Evolutionary conservation across 2,888 invertebrate genomes (phyloP).

Genomic region (Copidosoma aretas): DNA sequence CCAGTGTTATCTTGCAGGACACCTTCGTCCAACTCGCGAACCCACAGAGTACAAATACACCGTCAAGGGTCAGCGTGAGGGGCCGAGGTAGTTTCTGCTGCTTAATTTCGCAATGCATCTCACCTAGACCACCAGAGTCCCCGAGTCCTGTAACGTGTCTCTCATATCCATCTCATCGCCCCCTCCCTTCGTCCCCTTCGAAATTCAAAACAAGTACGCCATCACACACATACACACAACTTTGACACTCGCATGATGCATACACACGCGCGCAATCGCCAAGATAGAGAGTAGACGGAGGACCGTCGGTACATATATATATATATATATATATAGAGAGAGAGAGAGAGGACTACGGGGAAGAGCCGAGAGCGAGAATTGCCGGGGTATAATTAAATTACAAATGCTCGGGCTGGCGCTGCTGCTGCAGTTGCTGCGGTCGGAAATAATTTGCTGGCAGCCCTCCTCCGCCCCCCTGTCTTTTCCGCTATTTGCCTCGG

Average conservation of each 20-base stretch:
- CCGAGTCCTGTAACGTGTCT: neutral
- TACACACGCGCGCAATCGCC: no score
- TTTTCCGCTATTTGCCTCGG: neutral
- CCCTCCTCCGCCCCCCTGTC: conserved; percentile 19
- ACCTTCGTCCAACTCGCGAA: no score
- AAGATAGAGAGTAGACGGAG: neutral
- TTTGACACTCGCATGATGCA: no score
- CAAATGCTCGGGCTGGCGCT: conserved; percentile 53
- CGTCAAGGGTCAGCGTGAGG: no score
- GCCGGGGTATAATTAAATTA: conserved; percentile 56
- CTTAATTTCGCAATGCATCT: neutral
- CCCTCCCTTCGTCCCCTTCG: no score
- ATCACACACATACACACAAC: no score
- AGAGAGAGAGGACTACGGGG: conserved; percentile 15
- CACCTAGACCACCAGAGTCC: neutral
- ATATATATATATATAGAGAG: neutral
- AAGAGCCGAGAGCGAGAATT: conserved; percentile 47
- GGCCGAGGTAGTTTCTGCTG: neutral
- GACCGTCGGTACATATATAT: neutral
- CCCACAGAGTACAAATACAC: no score
- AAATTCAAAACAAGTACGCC: no score
- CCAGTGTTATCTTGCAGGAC: no score
- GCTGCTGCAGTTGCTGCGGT: conserved; percentile 48
- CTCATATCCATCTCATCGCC: no score
- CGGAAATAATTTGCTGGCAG: conserved; percentile 59